phyloP scores from a whole-genome alignment of 2,888 invertebrate genomes.

The Lysandra bellargus region DNA sequence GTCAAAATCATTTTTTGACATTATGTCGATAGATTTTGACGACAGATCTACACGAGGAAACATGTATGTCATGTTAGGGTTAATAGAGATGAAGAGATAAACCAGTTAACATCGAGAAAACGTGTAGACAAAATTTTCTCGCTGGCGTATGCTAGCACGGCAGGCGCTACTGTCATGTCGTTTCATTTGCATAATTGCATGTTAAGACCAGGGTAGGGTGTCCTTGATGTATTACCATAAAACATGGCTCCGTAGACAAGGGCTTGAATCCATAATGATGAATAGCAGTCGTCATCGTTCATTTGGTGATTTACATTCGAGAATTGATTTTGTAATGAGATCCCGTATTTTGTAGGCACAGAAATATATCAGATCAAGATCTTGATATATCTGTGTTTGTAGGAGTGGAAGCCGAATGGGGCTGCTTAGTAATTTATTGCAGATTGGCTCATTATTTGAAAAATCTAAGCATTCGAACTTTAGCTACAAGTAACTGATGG shows the following conservation, averaged over 20 bases:
- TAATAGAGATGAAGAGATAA: no score
- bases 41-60: no score
- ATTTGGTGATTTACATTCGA: constrained; percentile 15
- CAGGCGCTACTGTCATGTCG: constrained; percentile 25
- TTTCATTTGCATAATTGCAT: constrained; percentile 39
- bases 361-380: no score
- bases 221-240: constrained; percentile 37
- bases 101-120: no score
- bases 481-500: no score
- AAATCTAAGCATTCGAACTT: not conserved
- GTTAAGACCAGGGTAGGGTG: constrained; percentile 39
- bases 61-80: no score
- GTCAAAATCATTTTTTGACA: no score
- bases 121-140: no score
- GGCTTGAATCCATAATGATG: constrained; percentile 35
- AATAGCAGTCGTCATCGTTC: constrained; percentile 21
- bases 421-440: not conserved
- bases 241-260: constrained; percentile 39
- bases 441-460: no score
- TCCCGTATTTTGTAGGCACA: not conserved
- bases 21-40: no score
- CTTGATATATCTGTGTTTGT: not conserved
- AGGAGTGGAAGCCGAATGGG: not conserved
- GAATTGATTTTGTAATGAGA: constrained; percentile 19
- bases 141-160: no score